Evolutionary conservation across 2,888 invertebrate genomes (phyloP).

Genomic region (Villa cingulata): DNA sequence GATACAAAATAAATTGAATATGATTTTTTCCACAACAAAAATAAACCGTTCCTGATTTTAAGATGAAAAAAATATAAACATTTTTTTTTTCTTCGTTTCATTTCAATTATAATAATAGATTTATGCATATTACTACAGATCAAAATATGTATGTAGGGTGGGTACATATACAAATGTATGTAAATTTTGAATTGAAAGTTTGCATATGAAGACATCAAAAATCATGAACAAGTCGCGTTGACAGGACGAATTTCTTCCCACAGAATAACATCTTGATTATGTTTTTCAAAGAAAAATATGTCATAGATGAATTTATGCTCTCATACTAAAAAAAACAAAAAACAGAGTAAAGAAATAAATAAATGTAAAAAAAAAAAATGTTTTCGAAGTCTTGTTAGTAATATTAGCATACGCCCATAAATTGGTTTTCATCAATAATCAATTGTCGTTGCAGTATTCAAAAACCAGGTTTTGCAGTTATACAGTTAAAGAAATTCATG

Average conservation of each 20-base stretch:
- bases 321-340: slow-evolving; percentile 2
- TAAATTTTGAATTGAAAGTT: no score
- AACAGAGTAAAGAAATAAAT: no score
- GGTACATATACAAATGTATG: no score
- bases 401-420: slow-evolving; percentile 13
- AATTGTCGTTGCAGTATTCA: slow-evolving; percentile 1
- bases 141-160: no score
- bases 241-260: slow-evolving; percentile 11
- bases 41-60: no score
- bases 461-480: slow-evolving; percentile 3
- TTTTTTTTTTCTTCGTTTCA: no score
- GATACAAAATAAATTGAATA: no score
- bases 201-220: slow-evolving; percentile 11
- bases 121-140: no score
- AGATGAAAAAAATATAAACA: no score
- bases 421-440: slow-evolving; percentile 7
- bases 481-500: slow-evolving; percentile 3
- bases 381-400: not conserved
- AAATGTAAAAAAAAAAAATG: not conserved
- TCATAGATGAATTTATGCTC: slow-evolving; percentile 13
- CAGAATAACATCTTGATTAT: slow-evolving; percentile 8
- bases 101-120: no score
- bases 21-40: no score
- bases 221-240: slow-evolving; percentile 5
- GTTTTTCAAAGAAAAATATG: slow-evolving; percentile 7